These are phyloP conservation scores for Ophraella communa DNA, from an alignment of 2,888 invertebrate genomes.

Conservation along the genomic window DNA sequence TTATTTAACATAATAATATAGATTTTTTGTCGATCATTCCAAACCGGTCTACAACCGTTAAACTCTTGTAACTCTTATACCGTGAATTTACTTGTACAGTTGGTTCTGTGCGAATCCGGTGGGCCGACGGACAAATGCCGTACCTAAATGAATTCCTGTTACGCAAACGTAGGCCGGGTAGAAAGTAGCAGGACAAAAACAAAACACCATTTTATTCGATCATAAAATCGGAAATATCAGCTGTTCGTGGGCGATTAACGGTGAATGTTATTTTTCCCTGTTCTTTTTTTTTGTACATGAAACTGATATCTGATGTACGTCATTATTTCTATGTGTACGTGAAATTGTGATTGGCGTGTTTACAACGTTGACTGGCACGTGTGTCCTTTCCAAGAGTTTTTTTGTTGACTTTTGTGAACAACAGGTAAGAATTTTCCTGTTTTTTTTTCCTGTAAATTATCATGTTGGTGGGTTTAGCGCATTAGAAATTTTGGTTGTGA, in stretches of 20 bases:
- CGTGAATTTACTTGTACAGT: not conserved
- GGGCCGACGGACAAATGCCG: not conserved
- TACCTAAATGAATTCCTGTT: not conserved
- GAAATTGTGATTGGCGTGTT: not conserved
- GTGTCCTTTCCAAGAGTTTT: not conserved
- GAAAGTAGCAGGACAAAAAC: not conserved
- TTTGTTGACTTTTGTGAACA: not conserved
- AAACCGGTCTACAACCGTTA: not conserved
- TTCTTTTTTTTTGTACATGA: not conserved
- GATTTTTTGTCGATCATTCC: not conserved
- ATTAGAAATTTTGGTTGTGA: not conserved
- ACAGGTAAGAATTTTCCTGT: not conserved
- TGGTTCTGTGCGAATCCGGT: not conserved
- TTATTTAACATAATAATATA: not conserved
- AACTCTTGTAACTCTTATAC: not conserved
- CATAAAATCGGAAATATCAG: not conserved
- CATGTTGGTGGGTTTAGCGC: not conserved
- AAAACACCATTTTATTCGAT: not conserved
- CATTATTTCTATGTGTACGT: not conserved
- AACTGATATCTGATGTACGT: not conserved
- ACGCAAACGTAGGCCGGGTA: not conserved
- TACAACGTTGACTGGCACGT: not conserved
- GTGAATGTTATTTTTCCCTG: not conserved
- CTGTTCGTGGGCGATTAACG: not conserved
- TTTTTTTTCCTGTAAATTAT: not conserved